These are phyloP conservation scores for Stenolophus ochropezus DNA, from an alignment of 2,888 invertebrate species.

Conservation along the genomic window DNA sequence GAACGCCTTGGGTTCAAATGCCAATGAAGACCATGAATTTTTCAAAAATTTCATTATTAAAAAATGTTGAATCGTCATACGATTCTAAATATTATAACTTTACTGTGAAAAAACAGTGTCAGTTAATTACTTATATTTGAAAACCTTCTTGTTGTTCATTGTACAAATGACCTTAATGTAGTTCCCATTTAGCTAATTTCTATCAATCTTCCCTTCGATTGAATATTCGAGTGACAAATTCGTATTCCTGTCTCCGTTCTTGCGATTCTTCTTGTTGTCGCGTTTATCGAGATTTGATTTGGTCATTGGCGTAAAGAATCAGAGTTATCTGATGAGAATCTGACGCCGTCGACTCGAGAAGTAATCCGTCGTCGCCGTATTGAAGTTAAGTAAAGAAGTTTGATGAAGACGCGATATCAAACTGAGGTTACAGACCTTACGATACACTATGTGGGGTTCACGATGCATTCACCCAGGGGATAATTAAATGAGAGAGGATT, in stretches of 20 bases:
- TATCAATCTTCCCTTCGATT: background rate
- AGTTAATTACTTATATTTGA: too few species aligned
- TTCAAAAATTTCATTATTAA: too few species aligned
- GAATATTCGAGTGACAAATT: background rate
- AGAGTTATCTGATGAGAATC: background rate
- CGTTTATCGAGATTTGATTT: background rate
- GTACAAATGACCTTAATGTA: too few species aligned
- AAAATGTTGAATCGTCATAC: too few species aligned
- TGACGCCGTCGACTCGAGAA: background rate
- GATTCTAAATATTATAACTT: too few species aligned
- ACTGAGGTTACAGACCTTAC: background rate
- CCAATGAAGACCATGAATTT: too few species aligned
- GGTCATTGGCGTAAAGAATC: background rate
- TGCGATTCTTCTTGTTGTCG: background rate
- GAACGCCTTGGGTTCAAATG: too few species aligned
- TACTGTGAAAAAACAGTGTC: too few species aligned
- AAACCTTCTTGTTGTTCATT: too few species aligned
- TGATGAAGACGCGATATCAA: background rate
- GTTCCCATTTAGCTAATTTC: background rate
- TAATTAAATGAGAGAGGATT: background rate
- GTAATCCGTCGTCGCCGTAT: background rate
- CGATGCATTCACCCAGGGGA: background rate
- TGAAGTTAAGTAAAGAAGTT: background rate
- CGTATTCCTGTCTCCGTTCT: background rate
- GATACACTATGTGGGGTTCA: background rate